Evolutionary conservation across 2,888 invertebrate genomes (phyloP).

Genomic region (Leptopterna dolabrata): DNA sequence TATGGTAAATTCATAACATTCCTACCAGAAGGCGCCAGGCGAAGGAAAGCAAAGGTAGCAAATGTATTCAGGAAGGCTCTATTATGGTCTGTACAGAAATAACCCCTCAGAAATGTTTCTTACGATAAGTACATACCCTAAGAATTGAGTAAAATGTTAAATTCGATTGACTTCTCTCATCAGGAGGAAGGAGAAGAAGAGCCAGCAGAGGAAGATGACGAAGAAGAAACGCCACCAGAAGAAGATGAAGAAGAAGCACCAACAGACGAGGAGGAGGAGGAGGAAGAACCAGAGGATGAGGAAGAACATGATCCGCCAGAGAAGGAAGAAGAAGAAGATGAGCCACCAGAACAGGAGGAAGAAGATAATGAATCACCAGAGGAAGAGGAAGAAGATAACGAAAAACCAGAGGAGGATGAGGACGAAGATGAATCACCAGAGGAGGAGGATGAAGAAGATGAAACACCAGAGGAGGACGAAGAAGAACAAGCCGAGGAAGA

Average conservation of each 20-base stretch:
- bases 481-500: neutral
- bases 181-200: conserved; percentile 24
- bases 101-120: too few species aligned
- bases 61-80: too few species aligned
- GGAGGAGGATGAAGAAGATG: neutral
- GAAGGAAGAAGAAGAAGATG: neutral
- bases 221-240: conserved; percentile 3
- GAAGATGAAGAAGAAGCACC: conserved; percentile 7
- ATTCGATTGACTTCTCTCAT: too few species aligned
- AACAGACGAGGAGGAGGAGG: too few species aligned
- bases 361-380: neutral
- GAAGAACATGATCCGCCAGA: neutral
- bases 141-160: too few species aligned
- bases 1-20: too few species aligned
- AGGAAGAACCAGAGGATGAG: neutral
- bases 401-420: too few species aligned
- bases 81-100: too few species aligned
- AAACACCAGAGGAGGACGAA: neutral
- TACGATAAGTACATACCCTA: too few species aligned
- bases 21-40: too few species aligned
- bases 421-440: neutral
- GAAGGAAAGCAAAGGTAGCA: too few species aligned
- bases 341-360: neutral
- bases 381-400: neutral
- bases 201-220: neutral